Conservation (phyloP, 1,140 invertebrate genomes). For the Polypedilum pembai region DNA sequence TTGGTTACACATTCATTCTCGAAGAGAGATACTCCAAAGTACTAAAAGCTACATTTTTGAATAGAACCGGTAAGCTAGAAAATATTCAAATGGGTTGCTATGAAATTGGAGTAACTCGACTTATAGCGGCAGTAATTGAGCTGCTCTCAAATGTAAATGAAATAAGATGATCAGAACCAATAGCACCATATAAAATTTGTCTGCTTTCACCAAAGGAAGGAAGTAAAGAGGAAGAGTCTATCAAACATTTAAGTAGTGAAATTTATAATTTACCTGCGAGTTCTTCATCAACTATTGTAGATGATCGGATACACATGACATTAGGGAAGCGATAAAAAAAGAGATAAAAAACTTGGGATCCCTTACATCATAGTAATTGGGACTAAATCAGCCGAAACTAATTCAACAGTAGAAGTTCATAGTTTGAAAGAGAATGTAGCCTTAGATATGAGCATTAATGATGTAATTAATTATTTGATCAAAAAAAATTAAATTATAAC, state of each 20-base stretch:
- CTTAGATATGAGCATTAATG: not conserved
- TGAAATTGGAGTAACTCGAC: conserved; percentile 78
- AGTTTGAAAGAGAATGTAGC: not conserved
- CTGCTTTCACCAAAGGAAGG: conserved; percentile 76
- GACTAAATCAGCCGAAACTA: conserved; percentile 46
- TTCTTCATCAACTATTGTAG: conserved; percentile 53
- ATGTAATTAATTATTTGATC: not conserved
- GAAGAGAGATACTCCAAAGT: conserved; percentile 71
- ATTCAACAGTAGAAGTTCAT: conserved; percentile 53
- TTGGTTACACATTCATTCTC: conserved; percentile 80
- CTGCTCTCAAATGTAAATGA: conserved; percentile 57
- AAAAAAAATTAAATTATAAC: not conserved
- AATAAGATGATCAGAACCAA: conserved; percentile 63
- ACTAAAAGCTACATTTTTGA: conserved; percentile 52
- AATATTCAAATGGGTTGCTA: conserved; percentile 76
- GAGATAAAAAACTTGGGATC: conserved; percentile 65
- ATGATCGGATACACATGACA: conserved; percentile 67
- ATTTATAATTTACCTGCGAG: conserved; percentile 46
- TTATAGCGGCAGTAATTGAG: conserved; percentile 73
- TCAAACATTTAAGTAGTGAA: conserved; percentile 45
- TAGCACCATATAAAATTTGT: conserved; percentile 73
- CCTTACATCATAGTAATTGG: conserved; percentile 68
- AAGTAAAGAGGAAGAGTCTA: conserved; percentile 57
- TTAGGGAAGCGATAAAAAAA: conserved; percentile 68
- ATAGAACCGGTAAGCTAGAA: conserved; percentile 43